Conservation (phyloP, 1,140 invertebrate genomes). For the Polypedilum vanderplanki region DNA sequence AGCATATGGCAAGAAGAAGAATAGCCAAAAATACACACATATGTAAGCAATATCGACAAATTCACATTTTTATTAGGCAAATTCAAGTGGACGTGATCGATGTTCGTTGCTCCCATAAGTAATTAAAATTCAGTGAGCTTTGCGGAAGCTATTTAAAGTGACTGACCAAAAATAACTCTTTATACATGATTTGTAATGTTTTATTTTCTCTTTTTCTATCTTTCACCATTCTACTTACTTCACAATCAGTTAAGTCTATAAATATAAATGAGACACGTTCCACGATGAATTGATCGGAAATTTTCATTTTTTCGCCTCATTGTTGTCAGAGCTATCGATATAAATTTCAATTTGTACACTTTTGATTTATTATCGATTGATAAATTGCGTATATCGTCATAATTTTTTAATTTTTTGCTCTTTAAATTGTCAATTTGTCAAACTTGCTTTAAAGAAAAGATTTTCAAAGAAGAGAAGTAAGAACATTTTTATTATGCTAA, state of each 20-base stretch:
- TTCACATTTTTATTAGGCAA: too few species aligned
- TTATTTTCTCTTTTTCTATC: neutral
- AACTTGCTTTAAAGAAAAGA: too few species aligned
- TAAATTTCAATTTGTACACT: neutral
- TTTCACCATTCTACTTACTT: neutral
- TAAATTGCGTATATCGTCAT: too few species aligned
- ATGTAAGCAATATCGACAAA: too few species aligned
- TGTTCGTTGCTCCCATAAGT: neutral
- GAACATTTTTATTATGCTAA: too few species aligned
- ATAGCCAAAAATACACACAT: too few species aligned
- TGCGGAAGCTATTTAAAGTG: constrained; percentile 8
- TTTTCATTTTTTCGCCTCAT: neutral
- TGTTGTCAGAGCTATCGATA: neutral
- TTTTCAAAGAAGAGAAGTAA: too few species aligned
- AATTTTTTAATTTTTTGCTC: too few species aligned
- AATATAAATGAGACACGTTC: neutral
- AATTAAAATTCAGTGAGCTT: neutral
- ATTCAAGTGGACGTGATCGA: neutral
- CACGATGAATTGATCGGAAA: neutral
- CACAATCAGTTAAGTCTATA: neutral
- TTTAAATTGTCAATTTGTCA: too few species aligned
- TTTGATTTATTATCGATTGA: constrained; percentile 19
- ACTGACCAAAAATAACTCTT: neutral
- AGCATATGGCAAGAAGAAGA: neutral
- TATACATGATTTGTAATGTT: neutral